Evolutionary conservation across 2,888 invertebrate genomes (phyloP), one percentile per base, ranked within the genome.

Genomic region (Caenorhabditis sinica): DNA sequence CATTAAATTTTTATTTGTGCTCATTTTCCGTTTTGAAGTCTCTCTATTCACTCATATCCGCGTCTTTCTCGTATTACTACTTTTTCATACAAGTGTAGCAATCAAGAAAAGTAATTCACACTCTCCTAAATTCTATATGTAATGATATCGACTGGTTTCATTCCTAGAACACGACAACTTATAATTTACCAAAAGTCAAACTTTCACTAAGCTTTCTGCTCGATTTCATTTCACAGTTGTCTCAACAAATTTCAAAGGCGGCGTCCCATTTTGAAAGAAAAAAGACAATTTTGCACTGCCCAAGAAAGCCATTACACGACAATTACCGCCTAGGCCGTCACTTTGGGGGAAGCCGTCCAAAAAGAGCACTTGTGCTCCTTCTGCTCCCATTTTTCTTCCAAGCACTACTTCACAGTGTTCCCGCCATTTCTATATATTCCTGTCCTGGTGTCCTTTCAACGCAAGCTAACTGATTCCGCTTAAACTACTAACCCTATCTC

Each of bases 1-100:
- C 80, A 80, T 80, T 80, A 80, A 80, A 80, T 72, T 80, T 80
- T 80, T 58, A 80, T 80, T 80, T 58, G 80, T 63, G 60, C 80
- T 80, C 63, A 79, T 43, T 71, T 72, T 56, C 53, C 77, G 71
- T 71, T 79, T 79, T 71, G 63, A 79, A 79, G 79, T 72, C 66
- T 66, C 56, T 68, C 75, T 49, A 65, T 72, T 71, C 71, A 79
- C 58, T 69, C 61, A 40, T 33, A 71, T 79, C 77, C 30, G 17
- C 20, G n/a, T 36, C 25, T 61, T 71, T 53, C 73, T 30, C 73
- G 73, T 45, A 63, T 20, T 68, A 69, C 23, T 76, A 45, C 43
- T 61, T 61, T 49, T 17, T 23, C 33, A 43, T 73, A 20, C 40
- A 72, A 68, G 51, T 53, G 51, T 72, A 45, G 53, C 25, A 36